These are phyloP conservation scores for Dryomyza anilis DNA, from an alignment of 2,888 invertebrate genomes.

Conservation along the genomic window DNA sequence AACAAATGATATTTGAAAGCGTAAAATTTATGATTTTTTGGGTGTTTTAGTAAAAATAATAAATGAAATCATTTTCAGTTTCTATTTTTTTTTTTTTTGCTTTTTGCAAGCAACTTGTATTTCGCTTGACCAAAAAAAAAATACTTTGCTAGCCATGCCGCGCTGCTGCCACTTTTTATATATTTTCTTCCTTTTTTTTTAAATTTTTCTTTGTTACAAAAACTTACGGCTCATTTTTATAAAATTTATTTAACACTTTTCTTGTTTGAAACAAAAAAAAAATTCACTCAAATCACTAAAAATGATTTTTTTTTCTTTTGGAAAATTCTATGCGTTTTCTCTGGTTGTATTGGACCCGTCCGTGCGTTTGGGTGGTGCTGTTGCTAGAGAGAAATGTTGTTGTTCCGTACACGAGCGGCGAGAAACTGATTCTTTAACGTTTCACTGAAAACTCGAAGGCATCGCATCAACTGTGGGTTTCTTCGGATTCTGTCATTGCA, in stretches of 20 bases:
- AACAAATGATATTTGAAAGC: constrained; percentile 1
- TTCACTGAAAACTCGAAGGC: constrained; percentile 30
- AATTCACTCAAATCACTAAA: constrained; percentile 32
- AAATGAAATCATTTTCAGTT: constrained; percentile 12
- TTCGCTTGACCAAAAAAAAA: constrained; percentile 14
- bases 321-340: constrained; percentile 8
- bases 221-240: constrained; percentile 52
- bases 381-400: constrained; percentile 37
- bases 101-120: neutral
- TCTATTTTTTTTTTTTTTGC: constrained; percentile 25
- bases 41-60: constrained; percentile 5
- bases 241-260: constrained; percentile 24
- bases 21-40: no score
- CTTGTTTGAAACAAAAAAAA: constrained; percentile 33
- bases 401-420: constrained; percentile 48
- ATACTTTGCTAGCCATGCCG: constrained; percentile 21
- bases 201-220: neutral
- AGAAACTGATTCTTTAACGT: constrained; percentile 43
- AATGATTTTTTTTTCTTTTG: constrained; percentile 31
- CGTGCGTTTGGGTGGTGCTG: neutral
- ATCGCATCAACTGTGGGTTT: neutral
- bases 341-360: constrained; percentile 22
- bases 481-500: neutral
- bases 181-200: constrained; percentile 26
- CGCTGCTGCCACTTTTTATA: constrained; percentile 22